Evolutionary conservation across 2,113 vertebrate genomes (phyloP).

Genomic region (Gavia stellata): DNA sequence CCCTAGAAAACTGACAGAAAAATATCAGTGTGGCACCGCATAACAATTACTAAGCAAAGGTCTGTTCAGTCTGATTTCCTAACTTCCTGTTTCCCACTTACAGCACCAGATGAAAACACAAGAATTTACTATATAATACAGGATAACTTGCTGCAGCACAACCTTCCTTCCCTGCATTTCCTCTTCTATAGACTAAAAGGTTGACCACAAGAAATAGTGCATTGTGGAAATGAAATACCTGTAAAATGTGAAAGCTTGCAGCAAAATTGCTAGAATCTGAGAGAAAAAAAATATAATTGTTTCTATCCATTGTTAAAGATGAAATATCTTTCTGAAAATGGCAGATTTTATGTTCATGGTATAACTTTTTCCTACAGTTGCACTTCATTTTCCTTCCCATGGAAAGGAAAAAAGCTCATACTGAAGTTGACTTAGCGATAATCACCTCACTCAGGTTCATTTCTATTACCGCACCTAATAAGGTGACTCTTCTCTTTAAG

Average conservation of each 20-base stretch:
- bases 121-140: not conserved
- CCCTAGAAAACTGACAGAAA: not conserved
- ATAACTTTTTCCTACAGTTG: not conserved
- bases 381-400: not conserved
- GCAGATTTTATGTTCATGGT: not conserved
- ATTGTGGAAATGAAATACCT: not conserved
- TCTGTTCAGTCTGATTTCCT: not conserved
- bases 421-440: not conserved
- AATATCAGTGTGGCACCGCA: not conserved
- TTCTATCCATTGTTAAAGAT: not conserved
- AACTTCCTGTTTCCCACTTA: not conserved
- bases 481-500: not conserved
- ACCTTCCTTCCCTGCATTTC: not conserved
- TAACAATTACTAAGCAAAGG: not conserved
- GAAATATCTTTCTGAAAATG: not conserved
- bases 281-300: accelerated
- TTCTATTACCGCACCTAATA: not conserved
- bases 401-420: not conserved
- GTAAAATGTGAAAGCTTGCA: not conserved
- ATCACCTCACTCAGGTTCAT: not conserved
- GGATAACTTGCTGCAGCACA: not conserved
- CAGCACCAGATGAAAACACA: not conserved
- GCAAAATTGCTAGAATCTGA: not conserved
- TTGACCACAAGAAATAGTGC: not conserved
- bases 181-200: not conserved